Evolutionary conservation across 1,140 invertebrate genomes (phyloP).

Genomic region (Papilio polyxenes): DNA sequence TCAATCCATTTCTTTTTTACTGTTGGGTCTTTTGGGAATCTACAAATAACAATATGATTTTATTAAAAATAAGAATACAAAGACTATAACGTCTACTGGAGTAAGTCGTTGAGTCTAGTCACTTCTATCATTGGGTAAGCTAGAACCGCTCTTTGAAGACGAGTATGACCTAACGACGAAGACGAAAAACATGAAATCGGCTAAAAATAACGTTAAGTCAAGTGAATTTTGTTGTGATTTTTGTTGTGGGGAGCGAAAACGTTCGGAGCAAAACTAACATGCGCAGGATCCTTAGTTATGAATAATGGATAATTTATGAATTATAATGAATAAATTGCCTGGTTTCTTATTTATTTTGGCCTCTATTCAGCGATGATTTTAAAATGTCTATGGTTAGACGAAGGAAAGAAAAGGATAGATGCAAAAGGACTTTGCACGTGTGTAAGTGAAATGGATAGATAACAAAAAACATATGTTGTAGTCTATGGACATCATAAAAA

Average conservation of each 20-base stretch:
- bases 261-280: no score
- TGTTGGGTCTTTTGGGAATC: constrained; percentile 37
- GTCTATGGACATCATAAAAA: neutral
- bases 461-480: neutral
- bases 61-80: neutral
- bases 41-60: neutral
- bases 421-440: neutral
- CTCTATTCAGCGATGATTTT: neutral
- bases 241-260: no score
- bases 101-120: no score
- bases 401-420: neutral
- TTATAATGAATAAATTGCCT: neutral
- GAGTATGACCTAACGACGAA: no score
- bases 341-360: neutral
- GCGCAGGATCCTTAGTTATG: no score
- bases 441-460: neutral
- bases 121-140: no score
- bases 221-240: no score
- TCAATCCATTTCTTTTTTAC: constrained; percentile 44
- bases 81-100: no score
- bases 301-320: neutral
- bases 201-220: no score
- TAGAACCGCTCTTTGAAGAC: no score
- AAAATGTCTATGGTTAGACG: constrained; percentile 7
- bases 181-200: no score